Evolutionary conservation across 30 jellyfish, hydroid and myxozoan species (phyloP), one percentile per base, ranked within the genome.

Genomic region (Aurelia sp.): DNA sequence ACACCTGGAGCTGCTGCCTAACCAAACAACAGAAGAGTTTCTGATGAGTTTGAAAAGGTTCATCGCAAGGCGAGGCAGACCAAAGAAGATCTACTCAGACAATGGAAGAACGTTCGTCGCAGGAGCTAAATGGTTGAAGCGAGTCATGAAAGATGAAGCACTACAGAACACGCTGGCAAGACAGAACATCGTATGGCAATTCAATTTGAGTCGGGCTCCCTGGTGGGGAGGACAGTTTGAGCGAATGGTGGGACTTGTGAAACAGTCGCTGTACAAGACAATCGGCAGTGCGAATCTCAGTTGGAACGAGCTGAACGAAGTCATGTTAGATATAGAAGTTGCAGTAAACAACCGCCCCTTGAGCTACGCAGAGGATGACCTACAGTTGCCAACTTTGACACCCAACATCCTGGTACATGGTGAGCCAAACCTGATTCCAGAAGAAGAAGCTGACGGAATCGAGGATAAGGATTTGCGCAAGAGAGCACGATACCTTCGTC

Each of bases 181-280:
- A 15, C 84, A 77, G 62, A n/a, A 61, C 18, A 77, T 77, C 12
- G 23, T 13, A 33, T 79, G 88, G 83, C 62, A 57, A 62, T 55
- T 57, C 33, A 61, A 61, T 62, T 31, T 57, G 64, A 77, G 82
- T 40, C 41, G 47, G 22, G 76, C 85, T 13, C 75, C 87, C 47
- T 81, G 91, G 87, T 65, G 91, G 91, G 91, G 87, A 3, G 91
- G 91, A 50, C 86, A 68, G 60, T 81, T 81, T 68, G 91, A 81
- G 76, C 57, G 91, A 27, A 27, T 27, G 33, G 33, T 27, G 33
- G 33, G 33, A 27, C 33, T 27, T 27, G 33, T 27, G 33, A 27
- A 27, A 27, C 33, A 27, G 33, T 27, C 33, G 33, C 33, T 27
- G 33, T 27, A 27, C 33, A 27, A 27, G 33, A 27, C 33, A 27